Conservation (phyloP, 2,797 vertebrate species). For the Chaunax sp. region DNA sequence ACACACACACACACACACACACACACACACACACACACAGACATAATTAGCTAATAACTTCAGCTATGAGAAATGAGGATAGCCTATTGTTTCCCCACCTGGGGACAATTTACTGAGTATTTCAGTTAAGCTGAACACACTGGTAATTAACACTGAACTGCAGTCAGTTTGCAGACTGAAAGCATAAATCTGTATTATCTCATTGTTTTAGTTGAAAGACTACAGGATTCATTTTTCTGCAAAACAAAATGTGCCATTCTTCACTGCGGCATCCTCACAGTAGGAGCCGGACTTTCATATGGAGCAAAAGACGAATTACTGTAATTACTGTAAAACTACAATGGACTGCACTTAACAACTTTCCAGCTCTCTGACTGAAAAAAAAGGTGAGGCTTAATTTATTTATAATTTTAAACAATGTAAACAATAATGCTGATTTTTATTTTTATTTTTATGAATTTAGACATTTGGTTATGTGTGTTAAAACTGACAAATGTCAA, state of each 20-base stretch:
- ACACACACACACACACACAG: conserved; percentile 45
- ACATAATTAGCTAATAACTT: conserved; percentile 78
- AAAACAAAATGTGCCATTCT: conserved; percentile 44
- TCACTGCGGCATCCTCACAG: conserved; percentile 20
- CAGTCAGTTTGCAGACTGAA: conserved; percentile 60
- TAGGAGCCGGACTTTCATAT: neutral
- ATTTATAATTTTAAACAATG: neutral
- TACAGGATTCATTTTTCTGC: conserved; percentile 30
- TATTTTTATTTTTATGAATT: neutral
- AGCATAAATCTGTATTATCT: conserved; percentile 52
- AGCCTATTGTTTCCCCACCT: conserved; percentile 81
- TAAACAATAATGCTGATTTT: neutral
- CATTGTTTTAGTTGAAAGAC: conserved; percentile 65
- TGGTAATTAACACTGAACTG: conserved; percentile 79
- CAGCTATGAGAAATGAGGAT: conserved; percentile 77
- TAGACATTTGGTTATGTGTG: too few species aligned
- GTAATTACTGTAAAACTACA: neutral
- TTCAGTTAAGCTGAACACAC: conserved; percentile 66
- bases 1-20: conserved; percentile 55
- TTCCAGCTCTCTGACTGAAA: neutral
- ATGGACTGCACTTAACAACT: neutral
- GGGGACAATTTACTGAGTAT: conserved; percentile 81
- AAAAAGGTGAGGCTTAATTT: too few species aligned
- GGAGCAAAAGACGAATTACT: conserved; percentile 18
- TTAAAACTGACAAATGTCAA: neutral